Base-by-base conservation (phyloP, 2,797 vertebrate species). In the Muraenolepis orangiensis region DNA sequence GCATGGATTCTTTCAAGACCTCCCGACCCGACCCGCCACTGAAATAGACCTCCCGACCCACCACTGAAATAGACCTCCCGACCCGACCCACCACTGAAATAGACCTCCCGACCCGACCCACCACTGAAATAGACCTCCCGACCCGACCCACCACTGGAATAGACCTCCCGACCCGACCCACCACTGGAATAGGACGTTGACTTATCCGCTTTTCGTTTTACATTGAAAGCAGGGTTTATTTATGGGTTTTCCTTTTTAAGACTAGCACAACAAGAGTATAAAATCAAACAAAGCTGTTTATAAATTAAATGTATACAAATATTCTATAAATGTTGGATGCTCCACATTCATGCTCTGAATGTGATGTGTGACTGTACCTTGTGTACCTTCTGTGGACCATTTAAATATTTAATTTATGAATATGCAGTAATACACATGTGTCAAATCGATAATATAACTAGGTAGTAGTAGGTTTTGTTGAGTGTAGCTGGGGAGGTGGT, bases 281-380 rank as follows among this genome's bases (percentile, higher is more conserved):
- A 64, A 64, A 64, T 64, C 57, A 23, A 11, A 26, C 4, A 51
- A 57, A 57, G 23, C 18, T n/a, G 1, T 61, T 0, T 26, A 64
- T 64, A 3, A 23, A 64, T 26, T 26, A 64, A 64, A 64, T 64
- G 20, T 64, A 26, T 64, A 64, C 57, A 64, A 64, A 64, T 64
- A 64, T 12, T 26, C 57, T 10, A 64, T 64, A 23, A 64, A 26
- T 64, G 57, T 64, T 64, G 57, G 57, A 64, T 66, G 73, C 78
- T 70, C 32, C 57, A 73, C 38, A 75, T 16, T 75, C n/a, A 66
- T 79, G 76, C 80, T 81, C 61, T 82, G 81, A 72, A 26, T 70
- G 69, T 85, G 70, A 29, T 77, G 78, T 86, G 32, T 81, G 73
- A 78, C 36, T 82, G 73, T 88, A 73, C 69, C 75, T 85, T 83